phyloP scores from a whole-genome alignment of 2,797 vertebrate genomes.

The Etheostoma nigrum region DNA sequence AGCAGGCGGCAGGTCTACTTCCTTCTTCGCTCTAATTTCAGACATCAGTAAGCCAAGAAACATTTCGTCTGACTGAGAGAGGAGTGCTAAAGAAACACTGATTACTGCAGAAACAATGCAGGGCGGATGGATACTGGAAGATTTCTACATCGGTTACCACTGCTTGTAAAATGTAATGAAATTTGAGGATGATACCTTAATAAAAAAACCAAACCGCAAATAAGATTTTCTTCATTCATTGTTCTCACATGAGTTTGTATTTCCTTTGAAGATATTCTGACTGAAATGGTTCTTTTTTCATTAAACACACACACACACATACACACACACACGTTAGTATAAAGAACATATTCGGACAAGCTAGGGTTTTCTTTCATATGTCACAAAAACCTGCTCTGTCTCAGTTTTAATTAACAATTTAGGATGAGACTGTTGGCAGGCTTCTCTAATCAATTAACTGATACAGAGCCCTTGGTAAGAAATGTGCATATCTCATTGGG shows the following conservation, averaged over 20 bases:
- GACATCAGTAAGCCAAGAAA: conserved; percentile 43
- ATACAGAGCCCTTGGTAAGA: conserved; percentile 30
- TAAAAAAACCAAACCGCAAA: conserved; percentile 39
- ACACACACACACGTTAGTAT: background rate
- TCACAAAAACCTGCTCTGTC: background rate
- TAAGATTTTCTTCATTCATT: background rate
- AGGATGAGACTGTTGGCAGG: conserved; percentile 47
- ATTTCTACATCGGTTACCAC: background rate
- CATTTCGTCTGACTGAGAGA: conserved; percentile 24
- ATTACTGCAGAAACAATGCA: conserved; percentile 37
- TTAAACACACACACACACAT: background rate
- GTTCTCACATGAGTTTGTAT: background rate
- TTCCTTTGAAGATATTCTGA: background rate
- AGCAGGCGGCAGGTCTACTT: conserved; percentile 18
- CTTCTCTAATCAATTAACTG: conserved; percentile 65
- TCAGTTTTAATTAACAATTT: conserved; percentile 55
- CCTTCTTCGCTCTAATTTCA: conserved; percentile 50
- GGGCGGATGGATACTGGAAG: conserved; percentile 28
- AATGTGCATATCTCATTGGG: conserved; percentile 46
- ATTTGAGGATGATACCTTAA: conserved; percentile 39
- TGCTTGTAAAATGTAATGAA: conserved; percentile 23
- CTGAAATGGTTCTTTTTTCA: background rate
- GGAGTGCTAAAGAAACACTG: conserved; percentile 35
- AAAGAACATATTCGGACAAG: conserved; percentile 7
- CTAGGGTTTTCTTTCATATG: background rate